Evolutionary conservation across 35 echinoderm and acorn worm species (phyloP), one percentile per base, ranked within the genome.

Genomic region (Acanthaster planci): DNA sequence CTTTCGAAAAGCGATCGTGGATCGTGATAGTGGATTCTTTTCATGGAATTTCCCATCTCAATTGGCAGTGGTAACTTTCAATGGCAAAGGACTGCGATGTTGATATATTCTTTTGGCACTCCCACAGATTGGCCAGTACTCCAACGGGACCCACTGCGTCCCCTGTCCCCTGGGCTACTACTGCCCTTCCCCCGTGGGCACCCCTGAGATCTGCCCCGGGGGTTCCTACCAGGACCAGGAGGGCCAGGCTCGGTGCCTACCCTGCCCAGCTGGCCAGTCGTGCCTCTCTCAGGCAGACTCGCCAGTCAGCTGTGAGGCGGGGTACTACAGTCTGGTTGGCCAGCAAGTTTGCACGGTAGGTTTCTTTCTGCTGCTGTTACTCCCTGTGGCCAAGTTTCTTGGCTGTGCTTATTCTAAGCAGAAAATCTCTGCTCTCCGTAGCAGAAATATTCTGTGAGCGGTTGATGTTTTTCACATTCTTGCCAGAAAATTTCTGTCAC

Each of bases 111-210:
- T n/a, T 47, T 47, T 47, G 4, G 42, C 42, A 47, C 4, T 47
- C 42, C n/a, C 42, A 47, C 82, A 98, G 95, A 77, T 94, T 72
- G 95, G 95, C 31, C 77, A 98, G 52, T 98, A 98, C 76, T 98
- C 95, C 57, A 98, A 98, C 76, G 86, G 95, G 10, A 98, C 95
- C 23, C 83, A 93, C 53, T 98, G 95, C 82, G 83, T 98, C 18
- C 38, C 37, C 47, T 98, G 95, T 79, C 91, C 95, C 4, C 37
- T 56, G 39, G 95, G 95, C 1, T 90, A 88, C 85, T 94, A 90
- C 88, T 98, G 95, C 81, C 95, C 95, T 5, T 94, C 95, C 16
- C 95, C 95, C 29, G 50, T 98, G 5, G 91, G 82, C 39, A 82
- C 42, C 92, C 91, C 91, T 8, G 84, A 91, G 44, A 80, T 82